Conservation (phyloP, 2,888 invertebrate genomes). For the Dorcus hopei region DNA sequence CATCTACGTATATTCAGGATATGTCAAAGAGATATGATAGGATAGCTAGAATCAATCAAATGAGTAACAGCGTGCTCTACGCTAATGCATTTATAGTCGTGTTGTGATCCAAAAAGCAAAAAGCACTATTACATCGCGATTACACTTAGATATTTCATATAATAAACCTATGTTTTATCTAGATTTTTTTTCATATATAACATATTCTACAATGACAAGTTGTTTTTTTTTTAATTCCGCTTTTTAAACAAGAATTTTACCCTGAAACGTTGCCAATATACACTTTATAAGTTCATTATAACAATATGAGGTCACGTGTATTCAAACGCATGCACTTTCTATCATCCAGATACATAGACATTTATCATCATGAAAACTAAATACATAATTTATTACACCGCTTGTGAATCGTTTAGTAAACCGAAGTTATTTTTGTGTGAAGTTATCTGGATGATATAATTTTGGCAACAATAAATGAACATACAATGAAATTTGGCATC, state of each 20-base stretch:
- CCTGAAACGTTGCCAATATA: constrained; percentile 42
- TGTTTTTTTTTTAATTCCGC: constrained; percentile 15
- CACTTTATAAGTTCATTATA: constrained; percentile 15
- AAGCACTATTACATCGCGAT: constrained; percentile 45
- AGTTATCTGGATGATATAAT: neutral
- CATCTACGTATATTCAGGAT: neutral
- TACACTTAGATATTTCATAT: constrained; percentile 43
- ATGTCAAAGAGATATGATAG: constrained; percentile 1
- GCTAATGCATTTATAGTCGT: constrained; percentile 47
- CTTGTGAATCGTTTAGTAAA: too few species aligned
- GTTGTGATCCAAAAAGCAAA: constrained; percentile 48
- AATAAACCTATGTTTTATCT: constrained; percentile 31
- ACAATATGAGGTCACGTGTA: constrained; percentile 1
- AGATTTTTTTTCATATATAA: constrained; percentile 18
- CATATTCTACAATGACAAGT: constrained; percentile 10
- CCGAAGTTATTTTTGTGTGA: too few species aligned
- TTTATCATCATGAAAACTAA: too few species aligned
- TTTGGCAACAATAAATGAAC: constrained; percentile 6
- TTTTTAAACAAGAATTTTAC: constrained; percentile 32
- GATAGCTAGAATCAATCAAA: constrained; percentile 5
- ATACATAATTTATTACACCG: too few species aligned
- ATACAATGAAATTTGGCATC: constrained; percentile 15
- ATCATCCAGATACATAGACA: too few species aligned
- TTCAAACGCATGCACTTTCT: constrained; percentile 2
- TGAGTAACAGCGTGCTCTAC: constrained; percentile 47